Percentiles rank a stretch among this genome's conserved stretches.
Conservation (phyloP, 1,140 invertebrate species). For the Drosophila varians region DNA sequence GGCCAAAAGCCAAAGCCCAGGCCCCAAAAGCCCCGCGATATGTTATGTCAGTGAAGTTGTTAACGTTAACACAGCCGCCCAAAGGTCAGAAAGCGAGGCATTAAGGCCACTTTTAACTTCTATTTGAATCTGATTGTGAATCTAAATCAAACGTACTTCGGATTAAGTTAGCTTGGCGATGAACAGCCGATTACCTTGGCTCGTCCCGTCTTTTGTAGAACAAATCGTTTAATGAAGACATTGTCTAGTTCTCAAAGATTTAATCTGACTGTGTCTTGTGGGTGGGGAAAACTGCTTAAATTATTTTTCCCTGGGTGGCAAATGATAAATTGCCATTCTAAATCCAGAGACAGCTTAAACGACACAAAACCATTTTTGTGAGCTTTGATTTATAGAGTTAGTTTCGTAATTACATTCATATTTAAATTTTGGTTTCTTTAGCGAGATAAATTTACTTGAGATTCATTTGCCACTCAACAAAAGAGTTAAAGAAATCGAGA, state of each 20-base stretch:
- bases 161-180: slow-evolving; percentile 21
- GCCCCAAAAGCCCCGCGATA: not conserved
- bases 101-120: slow-evolving; percentile 1
- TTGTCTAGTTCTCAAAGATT: slow-evolving; percentile 19
- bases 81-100: slow-evolving; percentile 28
- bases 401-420: slow-evolving; percentile 29
- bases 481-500: not conserved
- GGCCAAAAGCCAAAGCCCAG: slow-evolving; percentile 6
- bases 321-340: slow-evolving; percentile 25
- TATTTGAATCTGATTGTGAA: not conserved
- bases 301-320: slow-evolving; percentile 21
- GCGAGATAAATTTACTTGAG: slow-evolving; percentile 14
- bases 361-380: slow-evolving; percentile 19
- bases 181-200: slow-evolving; percentile 22
- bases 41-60: slow-evolving; percentile 33
- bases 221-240: slow-evolving; percentile 39
- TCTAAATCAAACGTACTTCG: slow-evolving; percentile 23
- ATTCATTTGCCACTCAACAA: slow-evolving; percentile 2
- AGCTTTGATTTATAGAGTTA: slow-evolving; percentile 29
- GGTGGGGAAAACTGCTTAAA: slow-evolving; percentile 20
- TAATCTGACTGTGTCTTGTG: slow-evolving; percentile 10
- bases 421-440: slow-evolving; percentile 26
- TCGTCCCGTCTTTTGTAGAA: slow-evolving; percentile 16
- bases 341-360: slow-evolving; percentile 22
- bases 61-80: slow-evolving; percentile 30